These are phyloP conservation scores for Protonemura montana DNA, from an alignment of 2,888 invertebrate species.

Conservation along the genomic window DNA sequence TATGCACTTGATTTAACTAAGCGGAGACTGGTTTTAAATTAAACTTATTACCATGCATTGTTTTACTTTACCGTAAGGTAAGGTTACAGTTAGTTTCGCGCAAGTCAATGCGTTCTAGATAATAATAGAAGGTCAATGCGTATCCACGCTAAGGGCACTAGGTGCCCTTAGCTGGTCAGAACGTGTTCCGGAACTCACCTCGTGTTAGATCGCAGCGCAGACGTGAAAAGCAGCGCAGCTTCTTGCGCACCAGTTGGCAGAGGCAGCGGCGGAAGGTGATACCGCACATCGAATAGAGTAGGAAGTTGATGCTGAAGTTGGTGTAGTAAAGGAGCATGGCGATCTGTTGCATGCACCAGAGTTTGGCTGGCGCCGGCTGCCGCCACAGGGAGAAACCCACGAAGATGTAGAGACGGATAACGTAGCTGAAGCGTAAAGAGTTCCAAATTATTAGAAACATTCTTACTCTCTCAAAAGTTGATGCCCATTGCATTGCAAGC, in stretches of 20 bases:
- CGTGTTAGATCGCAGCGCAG: neutral
- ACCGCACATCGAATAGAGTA: conserved; percentile 70
- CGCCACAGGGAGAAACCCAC: conserved; percentile 61
- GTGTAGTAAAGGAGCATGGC: conserved; percentile 71
- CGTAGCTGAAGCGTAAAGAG: conserved; percentile 61
- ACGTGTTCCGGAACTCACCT: neutral
- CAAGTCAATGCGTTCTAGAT: too few relatives aligned
- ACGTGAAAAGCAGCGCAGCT: neutral
- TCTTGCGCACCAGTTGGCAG: conserved; percentile 62
- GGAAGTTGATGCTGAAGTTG: conserved; percentile 71
- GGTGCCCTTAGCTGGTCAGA: too few relatives aligned
- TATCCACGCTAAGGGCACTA: too few relatives aligned
- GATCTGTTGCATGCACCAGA: conserved; percentile 67
- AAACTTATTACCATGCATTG: too few relatives aligned
- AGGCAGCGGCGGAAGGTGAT: conserved; percentile 67
- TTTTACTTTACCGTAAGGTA: too few relatives aligned
- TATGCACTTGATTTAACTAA: too few relatives aligned
- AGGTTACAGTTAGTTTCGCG: too few relatives aligned
- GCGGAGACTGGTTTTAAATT: too few relatives aligned
- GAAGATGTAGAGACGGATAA: conserved; percentile 63
- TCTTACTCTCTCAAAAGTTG: too few relatives aligned
- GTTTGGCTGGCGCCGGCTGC: conserved; percentile 57
- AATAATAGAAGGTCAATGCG: too few relatives aligned
- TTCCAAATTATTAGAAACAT: too few relatives aligned
- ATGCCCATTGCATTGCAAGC: too few relatives aligned